Base-by-base conservation (phyloP, 1,140 invertebrate species). In the Protaetia brevitarsis region DNA sequence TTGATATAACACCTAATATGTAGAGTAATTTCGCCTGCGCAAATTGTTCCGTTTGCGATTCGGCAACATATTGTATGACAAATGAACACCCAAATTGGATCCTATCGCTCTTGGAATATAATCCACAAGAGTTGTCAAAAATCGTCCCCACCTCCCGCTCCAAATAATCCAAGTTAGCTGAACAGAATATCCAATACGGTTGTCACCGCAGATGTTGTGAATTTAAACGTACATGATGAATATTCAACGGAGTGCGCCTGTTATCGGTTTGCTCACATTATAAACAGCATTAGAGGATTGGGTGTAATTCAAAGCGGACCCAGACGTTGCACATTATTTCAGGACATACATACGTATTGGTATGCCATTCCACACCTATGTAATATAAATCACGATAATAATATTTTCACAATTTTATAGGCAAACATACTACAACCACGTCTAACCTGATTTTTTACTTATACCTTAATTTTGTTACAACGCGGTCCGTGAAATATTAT, bases 141-240 rank as follows among this genome's bases (percentile, higher is more conserved):
- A 64, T 64, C 63, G 51, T 19, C 41, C 37, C 51, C n/a, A n/a
- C n/a, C n/a, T n/a, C n/a, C n/a, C n/a, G n/a, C n/a, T n/a, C n/a
- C 31, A 34, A 64, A 31, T 30, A 30, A 51, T 64, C 60, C 29
- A 21, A 36, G 31, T 51, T 34, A 26, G 41, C 63, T 51, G 63
- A 64, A 51, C 37, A 34, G 63, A 57, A 64, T 51, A 64, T 51
- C 37, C 37, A 64, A 57, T 56, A 64, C 28, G 51, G 29, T 56
- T 64, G 63, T 64, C 63, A 64, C 63, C 63, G 63, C 63, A 64
- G 63, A 64, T 64, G 63, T 57, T 64, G 63, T 57, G 63, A 64
- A 56, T 64, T 64, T 57, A 56, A 64, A 56, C 63, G 37, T 64
- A 29, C 37, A 57, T 41, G 63, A 29, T 64, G 63, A 64, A 64